Conservation (phyloP, 2,888 invertebrate genomes). For the Diarsia mendica region DNA sequence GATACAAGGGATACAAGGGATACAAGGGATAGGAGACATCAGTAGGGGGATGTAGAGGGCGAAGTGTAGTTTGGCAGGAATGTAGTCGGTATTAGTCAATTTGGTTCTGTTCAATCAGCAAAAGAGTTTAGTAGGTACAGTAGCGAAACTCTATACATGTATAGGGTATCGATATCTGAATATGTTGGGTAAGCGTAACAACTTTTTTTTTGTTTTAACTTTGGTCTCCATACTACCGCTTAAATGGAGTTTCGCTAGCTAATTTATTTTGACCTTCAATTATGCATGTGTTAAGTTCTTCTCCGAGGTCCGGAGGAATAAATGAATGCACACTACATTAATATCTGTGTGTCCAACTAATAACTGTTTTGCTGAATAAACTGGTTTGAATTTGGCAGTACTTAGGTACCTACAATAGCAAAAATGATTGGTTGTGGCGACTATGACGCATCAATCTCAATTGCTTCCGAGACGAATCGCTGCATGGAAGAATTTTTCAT, state of each 20-base stretch:
- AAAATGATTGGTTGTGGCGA: neutral
- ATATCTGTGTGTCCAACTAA: neutral
- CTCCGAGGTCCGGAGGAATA: too few species aligned
- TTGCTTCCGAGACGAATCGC: neutral
- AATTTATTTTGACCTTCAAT: neutral
- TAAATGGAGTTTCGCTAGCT: neutral
- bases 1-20: neutral
- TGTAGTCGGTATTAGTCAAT: neutral
- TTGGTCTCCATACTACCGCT: neutral
- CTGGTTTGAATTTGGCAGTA: neutral
- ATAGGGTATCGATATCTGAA: neutral
- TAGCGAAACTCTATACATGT: neutral
- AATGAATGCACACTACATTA: neutral
- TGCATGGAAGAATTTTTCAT: neutral
- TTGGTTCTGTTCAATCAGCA: neutral
- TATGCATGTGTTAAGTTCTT: neutral
- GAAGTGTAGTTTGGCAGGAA: neutral
- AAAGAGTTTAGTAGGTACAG: neutral
- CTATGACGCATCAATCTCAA: neutral
- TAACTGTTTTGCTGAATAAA: neutral
- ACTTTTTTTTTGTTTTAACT: neutral
- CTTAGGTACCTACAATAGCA: neutral
- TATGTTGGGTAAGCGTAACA: too few species aligned
- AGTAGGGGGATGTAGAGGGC: slow-evolving; percentile 1
- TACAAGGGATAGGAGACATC: slow-evolving; percentile 44